phyloP scores from a whole-genome alignment of 1,140 invertebrate species.

The Drosophila dunni region DNA sequence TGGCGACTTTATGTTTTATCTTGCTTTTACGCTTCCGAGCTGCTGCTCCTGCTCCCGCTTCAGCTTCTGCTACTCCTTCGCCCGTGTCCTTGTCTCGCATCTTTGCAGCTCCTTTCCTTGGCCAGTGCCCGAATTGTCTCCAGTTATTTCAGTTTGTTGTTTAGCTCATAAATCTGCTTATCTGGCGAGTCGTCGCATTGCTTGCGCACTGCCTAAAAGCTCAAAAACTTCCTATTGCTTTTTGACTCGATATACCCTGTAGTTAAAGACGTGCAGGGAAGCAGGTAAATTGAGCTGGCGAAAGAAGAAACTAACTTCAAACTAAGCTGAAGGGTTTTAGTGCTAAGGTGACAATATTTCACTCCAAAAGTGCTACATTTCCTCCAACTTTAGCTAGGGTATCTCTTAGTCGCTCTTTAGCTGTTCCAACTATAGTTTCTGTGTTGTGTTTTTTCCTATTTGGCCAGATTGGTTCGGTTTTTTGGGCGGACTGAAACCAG shows the following conservation, averaged over 20 bases:
- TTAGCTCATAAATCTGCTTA: conserved; percentile 83
- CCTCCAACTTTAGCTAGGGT: not conserved
- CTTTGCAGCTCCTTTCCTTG: not conserved
- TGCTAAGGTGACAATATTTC: no score
- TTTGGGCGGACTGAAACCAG: conserved; percentile 39
- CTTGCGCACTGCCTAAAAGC: conserved; percentile 51
- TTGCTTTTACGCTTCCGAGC: conserved; percentile 75
- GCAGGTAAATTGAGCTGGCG: not conserved
- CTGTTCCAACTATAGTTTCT: not conserved
- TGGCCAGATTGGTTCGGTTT: conserved; percentile 35
- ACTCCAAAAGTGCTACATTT: not conserved
- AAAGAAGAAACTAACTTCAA: no score
- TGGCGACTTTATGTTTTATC: conserved; percentile 67
- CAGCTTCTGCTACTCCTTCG: not conserved
- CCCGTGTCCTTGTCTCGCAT: conserved; percentile 9
- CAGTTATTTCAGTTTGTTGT: conserved; percentile 81
- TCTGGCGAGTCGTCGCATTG: conserved; percentile 65
- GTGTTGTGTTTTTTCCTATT: conserved; percentile 40
- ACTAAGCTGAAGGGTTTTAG: no score
- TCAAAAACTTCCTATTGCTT: conserved; percentile 40
- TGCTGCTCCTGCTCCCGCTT: conserved; percentile 1
- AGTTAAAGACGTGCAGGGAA: not conserved
- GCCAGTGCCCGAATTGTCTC: conserved; percentile 66
- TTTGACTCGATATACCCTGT: conserved; percentile 37
- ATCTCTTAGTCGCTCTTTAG: not conserved